Base-by-base conservation (phyloP, 2,113 vertebrate species). In the Thomomys bottae region DNA sequence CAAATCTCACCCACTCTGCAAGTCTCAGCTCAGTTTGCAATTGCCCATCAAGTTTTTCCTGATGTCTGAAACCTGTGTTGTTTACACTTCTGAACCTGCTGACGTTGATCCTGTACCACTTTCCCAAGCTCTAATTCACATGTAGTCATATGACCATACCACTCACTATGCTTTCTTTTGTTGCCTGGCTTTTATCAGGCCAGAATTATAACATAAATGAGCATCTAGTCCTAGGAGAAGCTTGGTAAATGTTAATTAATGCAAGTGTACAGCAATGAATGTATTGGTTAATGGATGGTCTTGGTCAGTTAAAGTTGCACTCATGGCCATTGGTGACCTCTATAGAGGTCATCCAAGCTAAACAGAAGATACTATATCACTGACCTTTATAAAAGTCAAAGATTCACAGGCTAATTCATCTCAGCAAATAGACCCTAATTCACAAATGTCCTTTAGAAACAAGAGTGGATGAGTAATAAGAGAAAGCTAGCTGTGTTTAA, bases 201-300 rank as follows among this genome's bases (percentile, higher is more conserved):
- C 0, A 64, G 30, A 89, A 26, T 12, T 3, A 77, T 49, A 26
- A 6, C 85, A 68, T 86, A 76, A 59, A 54, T 78, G 24, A 72
- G 42, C 18, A 40, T n/a, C 49, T 75, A 66, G 15, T 75, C 61
- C 54, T 70, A 42, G 23, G 66, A 85, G 54, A 61, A 79, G 40
- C 40, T 82, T 34, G 81, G 63, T 89, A 84, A 91, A 76, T 73
- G 26, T 32, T 84, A 84, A 81, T 17, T 70, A 88, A 70, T 73
- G 40, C 5, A 26, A 6, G 23, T 45, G 1, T 70, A 4, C 34
- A 57, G 32, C 59, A 57, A 36, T 70, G 34, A 78, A 34, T 70
- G n/a, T 21, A 76, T 20, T 61, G 49, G 24, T 54, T 73, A 63
- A 64, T 70, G 42, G 21, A 34, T 24, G 23, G 18, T 59, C 40